Evolutionary conservation across 1,140 invertebrate genomes (phyloP), one percentile per base, ranked within the genome.

Genomic region (Pseudomyrmex flavicornis): DNA sequence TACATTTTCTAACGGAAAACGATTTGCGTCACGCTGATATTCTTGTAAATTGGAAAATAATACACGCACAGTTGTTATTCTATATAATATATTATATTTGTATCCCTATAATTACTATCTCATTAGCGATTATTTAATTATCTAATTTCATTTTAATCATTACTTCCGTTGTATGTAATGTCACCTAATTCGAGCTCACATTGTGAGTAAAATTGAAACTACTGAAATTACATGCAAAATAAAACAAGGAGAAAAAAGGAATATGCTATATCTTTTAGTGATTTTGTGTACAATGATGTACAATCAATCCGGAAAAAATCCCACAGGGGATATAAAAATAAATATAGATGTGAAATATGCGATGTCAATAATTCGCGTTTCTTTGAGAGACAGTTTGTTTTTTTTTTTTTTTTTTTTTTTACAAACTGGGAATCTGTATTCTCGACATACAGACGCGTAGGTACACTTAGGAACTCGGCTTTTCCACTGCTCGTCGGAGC

Each of bases 11-110:
- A 70, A 50, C n/a, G 54, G 66, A 48, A 80, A 72, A 35, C 15
- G 20, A 70, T 72, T 79, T 70, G 66, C 12, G 44, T 1, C 52
- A 59, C 20, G 50, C 2, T 17, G 12, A 26, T 70, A 62, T 8
- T 61, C 44, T 50, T 50, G 46, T 50, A 70, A 80, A 59, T 70
- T 54, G 20, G 46, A 72, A 50, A 80, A 22, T 80, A 44, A 80
- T 80, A 50, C 15, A 26, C 10, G 20, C 48, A 0, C 35, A 69
- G 13, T 46, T 3, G 20, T 56, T 12, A n/a, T 70, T 61, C 50
- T 35, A 35, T 35, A 35, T 35, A 35, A 35, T 35, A 35, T 35
- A 35, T 5, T 7, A 26, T n/a, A 66, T 76, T 66, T 44, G n/a
- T 13, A 12, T 50, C 26, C 68, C 35, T 15, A 46, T 68, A 54